Conservation (phyloP, 2,888 invertebrate species). For the Patella ulyssiponensis region DNA sequence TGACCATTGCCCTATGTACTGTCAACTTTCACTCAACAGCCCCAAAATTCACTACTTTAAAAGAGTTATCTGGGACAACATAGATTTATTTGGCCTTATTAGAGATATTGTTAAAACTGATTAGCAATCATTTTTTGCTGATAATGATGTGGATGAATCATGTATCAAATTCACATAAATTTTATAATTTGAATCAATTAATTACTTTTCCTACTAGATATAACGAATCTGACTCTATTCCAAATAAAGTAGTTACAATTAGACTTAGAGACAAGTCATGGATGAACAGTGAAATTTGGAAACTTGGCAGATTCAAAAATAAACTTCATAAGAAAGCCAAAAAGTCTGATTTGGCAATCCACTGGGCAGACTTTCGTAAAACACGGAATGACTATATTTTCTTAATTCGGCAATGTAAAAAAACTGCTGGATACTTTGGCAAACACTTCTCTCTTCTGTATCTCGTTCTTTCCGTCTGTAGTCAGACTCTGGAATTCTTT, state of each 20-base stretch:
- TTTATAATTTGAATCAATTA: not conserved
- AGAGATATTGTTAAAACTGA: not conserved
- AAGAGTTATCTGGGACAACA: not conserved
- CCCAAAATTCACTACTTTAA: not conserved
- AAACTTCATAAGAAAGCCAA: too few species aligned
- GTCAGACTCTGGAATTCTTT: conserved; percentile 1
- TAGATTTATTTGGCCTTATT: not conserved
- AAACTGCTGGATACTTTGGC: not conserved
- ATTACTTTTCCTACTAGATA: not conserved
- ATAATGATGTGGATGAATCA: not conserved
- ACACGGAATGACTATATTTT: not conserved
- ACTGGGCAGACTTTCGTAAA: too few species aligned
- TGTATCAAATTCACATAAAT: not conserved
- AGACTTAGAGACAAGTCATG: not conserved
- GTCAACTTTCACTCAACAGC: not conserved
- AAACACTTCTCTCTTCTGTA: not conserved
- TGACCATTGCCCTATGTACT: conserved; percentile 3
- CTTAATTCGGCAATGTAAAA: not conserved
- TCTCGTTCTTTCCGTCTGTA: not conserved
- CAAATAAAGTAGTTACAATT: not conserved
- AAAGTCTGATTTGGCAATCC: too few species aligned
- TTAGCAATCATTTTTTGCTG: not conserved
- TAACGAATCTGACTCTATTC: not conserved
- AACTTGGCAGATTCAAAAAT: not conserved
- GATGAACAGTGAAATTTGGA: not conserved